Percentiles rank a stretch among this genome's conserved stretches.
Evolutionary conservation across 2,888 invertebrate genomes (phyloP).

Genomic region (Lithophane ornitopus): DNA sequence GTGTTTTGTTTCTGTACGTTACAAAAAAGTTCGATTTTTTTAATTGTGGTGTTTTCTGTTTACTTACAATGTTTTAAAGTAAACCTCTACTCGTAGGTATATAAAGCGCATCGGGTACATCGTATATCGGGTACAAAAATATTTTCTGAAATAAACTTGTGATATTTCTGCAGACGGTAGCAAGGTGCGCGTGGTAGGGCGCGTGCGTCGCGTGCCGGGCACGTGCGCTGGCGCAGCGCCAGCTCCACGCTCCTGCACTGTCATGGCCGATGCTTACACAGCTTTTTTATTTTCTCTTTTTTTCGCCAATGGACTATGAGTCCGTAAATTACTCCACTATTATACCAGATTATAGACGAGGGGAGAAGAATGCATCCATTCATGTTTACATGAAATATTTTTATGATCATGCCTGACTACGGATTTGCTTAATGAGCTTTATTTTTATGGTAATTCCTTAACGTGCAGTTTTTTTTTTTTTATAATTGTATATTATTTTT

Average conservation of each 20-base stretch:
- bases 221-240: conserved; percentile 80
- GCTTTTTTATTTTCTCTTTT: conserved; percentile 74
- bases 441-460: conserved; percentile 61
- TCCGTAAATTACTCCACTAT: conserved; percentile 86
- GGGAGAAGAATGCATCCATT: conserved; percentile 79
- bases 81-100: no score
- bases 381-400: conserved; percentile 83
- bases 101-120: no score
- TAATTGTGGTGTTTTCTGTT: no score
- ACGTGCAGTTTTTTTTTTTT: conserved; percentile 28
- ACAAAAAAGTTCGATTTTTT: no score
- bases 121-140: no score
- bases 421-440: conserved; percentile 67
- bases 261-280: conserved; percentile 83
- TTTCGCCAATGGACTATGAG: conserved; percentile 81
- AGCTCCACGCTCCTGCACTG: conserved; percentile 80
- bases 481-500: conserved; percentile 7
- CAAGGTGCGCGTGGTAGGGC: conserved; percentile 81
- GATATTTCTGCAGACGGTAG: conserved; percentile 77
- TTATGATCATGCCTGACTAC: conserved; percentile 71
- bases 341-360: conserved; percentile 74
- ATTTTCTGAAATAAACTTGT: neutral
- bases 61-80: no score
- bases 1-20: no score
- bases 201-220: conserved; percentile 76